Base-by-base conservation (phyloP, 1,140 invertebrate genomes). In the Scaptomyza pallida region DNA sequence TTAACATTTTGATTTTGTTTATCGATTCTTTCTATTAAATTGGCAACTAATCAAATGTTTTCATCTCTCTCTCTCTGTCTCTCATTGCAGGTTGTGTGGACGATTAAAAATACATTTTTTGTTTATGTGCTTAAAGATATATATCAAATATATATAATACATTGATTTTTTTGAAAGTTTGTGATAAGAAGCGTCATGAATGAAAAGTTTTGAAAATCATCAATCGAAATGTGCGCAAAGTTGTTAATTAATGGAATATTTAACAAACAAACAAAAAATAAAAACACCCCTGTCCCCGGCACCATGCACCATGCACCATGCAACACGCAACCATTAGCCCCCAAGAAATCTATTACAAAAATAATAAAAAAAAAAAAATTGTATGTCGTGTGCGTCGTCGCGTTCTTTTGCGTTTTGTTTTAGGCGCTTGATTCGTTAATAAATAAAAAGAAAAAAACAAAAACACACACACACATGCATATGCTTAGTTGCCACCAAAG, bases 201-300 rank as follows among this genome's bases (percentile, higher is more conserved):
- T 10, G 21, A 41, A 15, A 5, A n/a, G 6, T 26, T 5, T 26
- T 16, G 23, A 37, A 48, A 43, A 65, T 10, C 13, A 61, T n/a
- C n/a, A 55, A 62, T 16, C 6, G 44, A 73, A 70, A 74, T 59
- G 40, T 81, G 81, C 78, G 67, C 65, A 75, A 83, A 63, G 55
- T 85, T 85, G 77, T 86, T 81, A 85, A 85, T 86, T 85, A 85
- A 85, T 85, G 81, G 77, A 86, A 85, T 74, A 77, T 21, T 67
- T 59, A n/a, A n/a, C n/a, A n/a, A n/a, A n/a, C n/a, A n/a, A n/a
- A n/a, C n/a, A n/a, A n/a, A n/a, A n/a, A n/a, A n/a, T n/a, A 37
- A 51, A 10, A 12, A 12, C 48, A 8, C 30, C 37, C n/a, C 2
- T n/a, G n/a, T n/a, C 9, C 33, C 9, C 51, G 15, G 9, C 17